Evolutionary conservation across 2,888 invertebrate genomes (phyloP).

Genomic region (Caenorhabditis plicata): DNA sequence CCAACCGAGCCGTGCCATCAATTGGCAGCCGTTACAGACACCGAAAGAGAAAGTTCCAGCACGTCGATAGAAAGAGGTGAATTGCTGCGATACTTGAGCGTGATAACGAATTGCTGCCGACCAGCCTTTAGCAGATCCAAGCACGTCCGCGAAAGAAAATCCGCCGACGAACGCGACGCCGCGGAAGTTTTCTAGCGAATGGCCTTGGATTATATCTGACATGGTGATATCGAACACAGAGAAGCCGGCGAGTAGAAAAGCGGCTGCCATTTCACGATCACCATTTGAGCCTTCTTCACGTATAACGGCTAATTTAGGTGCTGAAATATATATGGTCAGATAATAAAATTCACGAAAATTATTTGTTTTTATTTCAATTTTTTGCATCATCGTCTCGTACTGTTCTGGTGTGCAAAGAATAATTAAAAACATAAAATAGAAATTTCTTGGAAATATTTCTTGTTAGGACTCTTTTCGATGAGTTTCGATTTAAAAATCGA

Average conservation of each 20-base stretch:
- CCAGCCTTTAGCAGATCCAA: constrained; percentile 84
- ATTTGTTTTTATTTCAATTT: too few species aligned
- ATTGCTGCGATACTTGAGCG: constrained; percentile 76
- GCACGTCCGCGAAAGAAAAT: constrained; percentile 97
- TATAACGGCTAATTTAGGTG: constrained; percentile 78
- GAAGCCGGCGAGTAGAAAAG: constrained; percentile 81
- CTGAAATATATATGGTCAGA: constrained; percentile 14
- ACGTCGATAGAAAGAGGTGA: constrained; percentile 76
- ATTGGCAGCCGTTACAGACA: constrained; percentile 96
- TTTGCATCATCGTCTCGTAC: too few species aligned
- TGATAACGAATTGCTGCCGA: constrained; percentile 69
- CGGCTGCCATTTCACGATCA: constrained; percentile 91
- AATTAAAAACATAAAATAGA: not conserved
- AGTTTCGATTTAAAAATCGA: too few species aligned
- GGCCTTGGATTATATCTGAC: constrained; percentile 52
- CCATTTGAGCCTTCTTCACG: constrained; percentile 96
- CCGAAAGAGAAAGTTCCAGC: constrained; percentile 88
- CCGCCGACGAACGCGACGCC: constrained; percentile 92
- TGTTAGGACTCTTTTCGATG: too few species aligned
- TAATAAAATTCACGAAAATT: not conserved
- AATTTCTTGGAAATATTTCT: too few species aligned
- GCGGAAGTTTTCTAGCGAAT: constrained; percentile 63
- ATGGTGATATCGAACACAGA: constrained; percentile 75
- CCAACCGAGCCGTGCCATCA: constrained; percentile 92
- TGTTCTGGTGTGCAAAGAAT: not conserved